Conservation (phyloP, 2,113 vertebrate species). For the Rhea americana region DNA sequence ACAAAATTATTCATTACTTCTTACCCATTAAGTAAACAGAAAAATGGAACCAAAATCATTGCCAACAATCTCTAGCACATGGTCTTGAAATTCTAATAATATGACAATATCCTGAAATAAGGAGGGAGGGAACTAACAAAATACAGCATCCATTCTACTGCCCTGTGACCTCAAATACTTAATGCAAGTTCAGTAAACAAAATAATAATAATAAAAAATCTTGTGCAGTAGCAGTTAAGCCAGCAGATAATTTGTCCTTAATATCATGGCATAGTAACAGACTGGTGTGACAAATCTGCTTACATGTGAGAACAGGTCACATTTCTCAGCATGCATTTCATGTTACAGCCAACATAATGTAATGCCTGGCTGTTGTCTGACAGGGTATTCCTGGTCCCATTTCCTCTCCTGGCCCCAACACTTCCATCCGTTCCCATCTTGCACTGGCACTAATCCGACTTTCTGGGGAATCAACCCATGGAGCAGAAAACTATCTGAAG, state of each 20-base stretch:
- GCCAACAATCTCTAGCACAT: neutral
- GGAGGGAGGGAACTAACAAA: neutral
- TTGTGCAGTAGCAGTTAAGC: neutral
- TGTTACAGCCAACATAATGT: neutral
- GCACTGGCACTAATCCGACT: neutral
- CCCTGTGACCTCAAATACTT: neutral
- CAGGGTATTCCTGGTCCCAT: neutral
- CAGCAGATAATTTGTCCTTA: neutral
- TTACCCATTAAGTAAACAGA: constrained; percentile 12
- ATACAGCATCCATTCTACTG: neutral
- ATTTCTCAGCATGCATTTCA: neutral
- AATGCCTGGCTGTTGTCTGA: neutral
- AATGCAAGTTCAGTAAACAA: neutral
- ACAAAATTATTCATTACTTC: neutral
- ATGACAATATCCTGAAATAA: neutral
- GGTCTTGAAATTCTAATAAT: neutral
- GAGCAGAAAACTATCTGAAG: neutral
- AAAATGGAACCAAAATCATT: neutral
- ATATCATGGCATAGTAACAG: neutral
- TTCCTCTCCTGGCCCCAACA: neutral
- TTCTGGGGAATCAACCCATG: neutral
- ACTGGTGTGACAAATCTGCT: neutral
- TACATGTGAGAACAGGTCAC: neutral
- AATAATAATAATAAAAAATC: neutral
- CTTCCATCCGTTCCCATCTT: neutral